phyloP scores from a whole-genome alignment of 2,888 invertebrate species.

The Gryllus longicercus region DNA sequence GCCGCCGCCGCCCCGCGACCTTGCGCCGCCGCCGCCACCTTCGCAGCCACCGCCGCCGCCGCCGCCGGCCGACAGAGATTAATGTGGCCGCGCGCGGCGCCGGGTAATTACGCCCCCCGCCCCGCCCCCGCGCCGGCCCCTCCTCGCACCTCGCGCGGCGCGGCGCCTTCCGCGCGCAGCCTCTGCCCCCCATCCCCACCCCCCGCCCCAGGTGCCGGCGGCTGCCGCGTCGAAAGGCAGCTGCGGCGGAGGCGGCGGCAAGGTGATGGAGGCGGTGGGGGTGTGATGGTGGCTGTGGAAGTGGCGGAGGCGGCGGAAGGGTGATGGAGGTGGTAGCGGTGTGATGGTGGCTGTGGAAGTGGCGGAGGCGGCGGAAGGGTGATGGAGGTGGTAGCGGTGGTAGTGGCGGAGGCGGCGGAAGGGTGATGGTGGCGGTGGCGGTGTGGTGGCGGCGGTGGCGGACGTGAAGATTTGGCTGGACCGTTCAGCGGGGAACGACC shows the following conservation, averaged over 20 bases:
- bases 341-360: not conserved
- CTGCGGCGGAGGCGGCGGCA: not conserved
- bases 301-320: not conserved
- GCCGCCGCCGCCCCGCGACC: conserved; percentile 20
- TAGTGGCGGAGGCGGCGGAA: rapidly evolving
- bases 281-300: not conserved
- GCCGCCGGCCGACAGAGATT: not conserved
- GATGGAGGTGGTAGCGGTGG: not conserved
- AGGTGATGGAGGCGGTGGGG: not conserved
- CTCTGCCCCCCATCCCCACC: not conserved
- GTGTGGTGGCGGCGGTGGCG: no score
- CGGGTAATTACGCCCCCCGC: not conserved
- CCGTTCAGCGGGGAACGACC: no score
- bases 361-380: not conserved
- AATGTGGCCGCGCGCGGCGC: not conserved
- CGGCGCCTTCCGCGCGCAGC: not conserved
- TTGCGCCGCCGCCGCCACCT: not conserved
- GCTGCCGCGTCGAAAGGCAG: not conserved
- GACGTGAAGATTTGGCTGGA: no score
- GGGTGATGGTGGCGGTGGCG: not conserved
- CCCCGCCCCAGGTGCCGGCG: not conserved
- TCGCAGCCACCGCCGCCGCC: conserved; percentile 3
- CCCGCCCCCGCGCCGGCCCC: not conserved
- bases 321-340: not conserved
- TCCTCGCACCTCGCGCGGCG: not conserved